Base-by-base conservation (phyloP, 2,888 invertebrate species). In the Acleris emargana region DNA sequence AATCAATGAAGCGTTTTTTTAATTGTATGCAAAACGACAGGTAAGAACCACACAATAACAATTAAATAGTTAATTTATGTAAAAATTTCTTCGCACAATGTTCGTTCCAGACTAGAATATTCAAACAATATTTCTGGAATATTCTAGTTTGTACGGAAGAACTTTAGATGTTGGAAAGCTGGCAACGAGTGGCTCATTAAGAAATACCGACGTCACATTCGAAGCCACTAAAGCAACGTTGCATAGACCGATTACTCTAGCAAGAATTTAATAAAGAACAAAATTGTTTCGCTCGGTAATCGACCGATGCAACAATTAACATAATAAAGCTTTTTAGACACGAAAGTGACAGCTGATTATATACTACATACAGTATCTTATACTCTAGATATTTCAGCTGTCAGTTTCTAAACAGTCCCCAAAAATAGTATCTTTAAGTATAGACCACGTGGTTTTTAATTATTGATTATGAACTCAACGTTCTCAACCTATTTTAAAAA, bases 1-100 rank as follows among this genome's bases (percentile, higher is more conserved):
- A 82, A 82, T 76, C 77, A 72, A 88, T 87, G 67, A 88, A 89
- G 89, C 88, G 71, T 75, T 79, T 76, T 78, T 72, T 73, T 49
- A 22, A 28, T 52, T 51, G 32, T 32, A 32, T 32, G 32, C 32
- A 22, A 42, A 42, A 38, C 17, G 38, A 54, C 18, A 16, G 13
- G 0, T 18, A 20, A 42, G 42, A 54, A 42, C 42, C 54, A 54
- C 54, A 20, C 54, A 20, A 17, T 7, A 20, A 20, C 20, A 54
- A 5, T 52, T 17, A 45, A 2, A 28, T 32, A 32, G 32, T 32
- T 43, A 16, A 16, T 3, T 13, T 4, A 43, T 1, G 43, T n/a
- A n/a, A n/a, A n/a, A 43, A 43, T 6, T 3, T 5, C 4, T 5
- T 43, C 18, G 7, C 5, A 20, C 20, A 18, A 18, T 54, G 20